Evolutionary conservation across 2,113 vertebrate species (phyloP), one percentile per base, ranked within the genome.

Genomic region (Callionymus lyra): DNA sequence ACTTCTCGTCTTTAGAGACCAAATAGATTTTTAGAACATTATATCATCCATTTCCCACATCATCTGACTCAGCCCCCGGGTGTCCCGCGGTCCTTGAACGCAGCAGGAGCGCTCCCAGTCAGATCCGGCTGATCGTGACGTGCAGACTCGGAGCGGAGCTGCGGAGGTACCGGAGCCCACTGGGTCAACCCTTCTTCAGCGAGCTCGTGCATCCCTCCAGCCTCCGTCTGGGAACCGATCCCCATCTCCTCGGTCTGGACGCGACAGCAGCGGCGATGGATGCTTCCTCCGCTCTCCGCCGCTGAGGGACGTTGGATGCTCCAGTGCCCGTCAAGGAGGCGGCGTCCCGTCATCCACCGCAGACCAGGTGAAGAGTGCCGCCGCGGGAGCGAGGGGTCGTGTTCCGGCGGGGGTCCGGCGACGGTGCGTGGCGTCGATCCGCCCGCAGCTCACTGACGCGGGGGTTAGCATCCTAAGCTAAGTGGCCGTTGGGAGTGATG

Each of bases 291-390:
- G 57, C 50, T 53, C 34, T 48, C 64, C 31, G 49, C 65, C 10
- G 53, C 76, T 73, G 72, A 54, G 59, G 50, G 58, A 51, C 67
- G 66, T 65, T 19, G 75, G 80, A 80, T 79, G 77, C 75, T 79
- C 59, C 62, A 59, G 66, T 32, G 69, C 59, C 65, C 68, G 37
- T 57, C 58, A 56, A 64, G 53, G 63, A 59, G 60, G 44, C 37
- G 57, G 60, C 48, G 50, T 72, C 67, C 60, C 48, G 19, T 50
- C 54, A 36, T 66, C 58, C 62, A 63, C 49, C 67, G 50, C 57
- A 52, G 48, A 48, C 50, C 70, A 82, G 80, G 80, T 82, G 52
- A 79, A 63, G 56, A 39, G 16, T 31, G 38, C 13, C 10, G 1
- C 5, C 35, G 0, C 3, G 31, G 16, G 12, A 6, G 1, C 15